Percentiles rank a stretch among this genome's conserved stretches.
These are phyloP conservation scores for Synergus laeviventris DNA, from an alignment of 2,888 invertebrate genomes.

Conservation along the genomic window DNA sequence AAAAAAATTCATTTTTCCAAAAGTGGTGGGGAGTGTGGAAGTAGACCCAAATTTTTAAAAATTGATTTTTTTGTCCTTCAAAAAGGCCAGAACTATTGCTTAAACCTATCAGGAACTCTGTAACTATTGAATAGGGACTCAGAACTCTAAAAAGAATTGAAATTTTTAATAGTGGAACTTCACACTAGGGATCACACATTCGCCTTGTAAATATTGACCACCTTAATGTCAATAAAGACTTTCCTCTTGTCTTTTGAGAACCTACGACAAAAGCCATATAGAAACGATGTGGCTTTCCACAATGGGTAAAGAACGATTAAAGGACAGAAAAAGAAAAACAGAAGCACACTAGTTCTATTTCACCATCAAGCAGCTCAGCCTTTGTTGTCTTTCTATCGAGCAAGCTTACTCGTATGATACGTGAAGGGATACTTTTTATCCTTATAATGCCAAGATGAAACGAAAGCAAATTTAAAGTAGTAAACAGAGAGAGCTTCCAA, in stretches of 20 bases:
- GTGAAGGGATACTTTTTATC: not conserved
- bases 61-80: too few species aligned
- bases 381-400: conserved; percentile 4
- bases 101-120: too few species aligned
- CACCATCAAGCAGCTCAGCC: not conserved
- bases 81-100: too few species aligned
- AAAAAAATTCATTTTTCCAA: too few species aligned
- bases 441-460: conserved; percentile 14
- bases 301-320: not conserved
- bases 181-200: too few species aligned
- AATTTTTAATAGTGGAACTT: too few species aligned
- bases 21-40: too few species aligned
- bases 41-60: too few species aligned
- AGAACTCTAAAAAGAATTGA: too few species aligned
- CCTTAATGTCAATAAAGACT: not conserved
- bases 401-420: not conserved
- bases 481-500: not conserved
- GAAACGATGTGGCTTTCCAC: not conserved
- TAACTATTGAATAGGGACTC: too few species aligned
- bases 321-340: not conserved
- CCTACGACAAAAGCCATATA: not conserved
- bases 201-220: not conserved
- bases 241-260: not conserved
- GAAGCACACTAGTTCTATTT: not conserved
- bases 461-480: conserved; percentile 18